Evolutionary conservation across 2,113 vertebrate species (phyloP), one percentile per base, ranked within the genome.

Genomic region (Athene noctua): DNA sequence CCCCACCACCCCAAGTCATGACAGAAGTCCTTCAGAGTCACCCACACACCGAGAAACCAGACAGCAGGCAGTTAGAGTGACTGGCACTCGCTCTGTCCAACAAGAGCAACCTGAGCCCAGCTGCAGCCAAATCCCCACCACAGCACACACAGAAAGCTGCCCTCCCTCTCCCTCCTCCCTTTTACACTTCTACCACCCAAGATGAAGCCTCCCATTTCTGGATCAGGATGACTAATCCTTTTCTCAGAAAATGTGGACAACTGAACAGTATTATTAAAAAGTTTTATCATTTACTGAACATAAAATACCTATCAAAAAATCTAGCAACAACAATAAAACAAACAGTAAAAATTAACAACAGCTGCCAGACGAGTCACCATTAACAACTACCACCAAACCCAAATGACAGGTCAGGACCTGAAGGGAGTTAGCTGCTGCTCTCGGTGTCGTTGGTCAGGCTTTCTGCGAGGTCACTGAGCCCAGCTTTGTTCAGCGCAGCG

Each of bases 381-480:
- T 63, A 90, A 82, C 88, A 70, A 47, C 3, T 21, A 19, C 51
- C n/a, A 47, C 83, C 68, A 47, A 6, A 23, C 10, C 55, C 58
- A 32, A 15, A 20, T 8, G 4, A 9, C 2, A 1, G 20, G 86
- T 2, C 26, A 30, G 59, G 83, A 32, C 8, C 34, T 30, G 49
- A 40, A 58, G 26, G 0, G 12, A 78, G 82, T 96, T 97, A 98
- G 96, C 97, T 97, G 85, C 97, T 94, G 79, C 95, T 93, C 16
- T 98, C 98, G 0, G 92, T 96, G 91, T 98, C 98, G 1, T 97
- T 98, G 91, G 49, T 98, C 80, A 99, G 98, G 96, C 81, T 91
- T 59, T 99, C 99, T 0, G 98, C 98, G 18, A 99, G 98, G 73
- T 99, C 98, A 18, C 94, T 91, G 62, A 99, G 97, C 10, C 99